Percentiles rank a stretch among this genome's conserved stretches.
These are phyloP conservation scores for Cryptotermes secundus DNA, from an alignment of 1,140 invertebrate species.

Conservation along the genomic window DNA sequence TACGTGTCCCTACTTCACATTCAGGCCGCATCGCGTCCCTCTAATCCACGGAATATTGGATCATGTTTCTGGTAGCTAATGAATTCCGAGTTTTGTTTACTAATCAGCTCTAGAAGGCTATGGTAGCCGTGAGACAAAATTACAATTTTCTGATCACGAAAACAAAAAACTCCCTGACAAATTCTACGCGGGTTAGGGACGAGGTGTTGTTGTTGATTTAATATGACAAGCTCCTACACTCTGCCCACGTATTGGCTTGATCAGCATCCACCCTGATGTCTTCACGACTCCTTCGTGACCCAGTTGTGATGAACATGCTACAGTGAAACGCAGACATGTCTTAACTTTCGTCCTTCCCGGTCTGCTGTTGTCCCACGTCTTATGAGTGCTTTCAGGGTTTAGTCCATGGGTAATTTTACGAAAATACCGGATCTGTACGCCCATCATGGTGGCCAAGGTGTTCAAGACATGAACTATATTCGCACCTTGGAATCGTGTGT, in stretches of 20 bases:
- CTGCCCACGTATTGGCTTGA: background rate
- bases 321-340: too few species aligned
- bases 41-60: background rate
- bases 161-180: background rate
- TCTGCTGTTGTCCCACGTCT: too few species aligned
- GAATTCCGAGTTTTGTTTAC: background rate
- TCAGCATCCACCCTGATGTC: background rate
- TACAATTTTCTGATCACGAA: background rate
- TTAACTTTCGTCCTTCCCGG: too few species aligned
- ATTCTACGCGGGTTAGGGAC: background rate
- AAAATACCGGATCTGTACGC: too few species aligned
- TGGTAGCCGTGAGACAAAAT: background rate
- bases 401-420: too few species aligned
- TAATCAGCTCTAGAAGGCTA: background rate
- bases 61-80: background rate
- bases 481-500: too few species aligned
- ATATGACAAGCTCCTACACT: background rate
- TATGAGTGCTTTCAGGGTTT: too few species aligned
- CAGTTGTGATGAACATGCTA: too few species aligned
- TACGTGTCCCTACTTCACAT: background rate
- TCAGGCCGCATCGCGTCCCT: background rate
- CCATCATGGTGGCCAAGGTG: too few species aligned
- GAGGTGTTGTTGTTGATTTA: background rate
- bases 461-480: too few species aligned
- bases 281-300: too few species aligned